These are phyloP conservation scores for Menidia menidia DNA, from an alignment of 2,797 vertebrate species.

Conservation along the genomic window DNA sequence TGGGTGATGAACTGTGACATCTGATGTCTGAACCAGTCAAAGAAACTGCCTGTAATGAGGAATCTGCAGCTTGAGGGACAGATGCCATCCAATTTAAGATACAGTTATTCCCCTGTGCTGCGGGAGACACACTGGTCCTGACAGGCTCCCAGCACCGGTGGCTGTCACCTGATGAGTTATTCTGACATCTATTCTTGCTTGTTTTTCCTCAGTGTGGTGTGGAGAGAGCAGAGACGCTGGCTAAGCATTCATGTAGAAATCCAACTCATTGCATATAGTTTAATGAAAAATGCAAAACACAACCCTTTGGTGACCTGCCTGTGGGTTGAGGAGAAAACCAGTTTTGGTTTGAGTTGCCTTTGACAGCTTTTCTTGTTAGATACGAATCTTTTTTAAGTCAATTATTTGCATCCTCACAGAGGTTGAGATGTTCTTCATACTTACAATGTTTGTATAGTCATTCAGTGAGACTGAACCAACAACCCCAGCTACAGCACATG, in stretches of 20 bases:
- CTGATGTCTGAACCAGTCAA: constrained; percentile 81
- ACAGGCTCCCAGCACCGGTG: constrained; percentile 48
- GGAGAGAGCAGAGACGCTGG: constrained; percentile 12
- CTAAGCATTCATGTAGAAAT: constrained; percentile 18
- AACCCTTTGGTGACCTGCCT: constrained; percentile 11
- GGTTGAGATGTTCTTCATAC: no score
- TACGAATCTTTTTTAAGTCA: no score
- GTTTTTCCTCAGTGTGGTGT: constrained; percentile 32
- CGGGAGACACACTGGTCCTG: constrained; percentile 38
- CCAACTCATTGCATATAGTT: constrained; percentile 27
- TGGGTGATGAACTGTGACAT: constrained; percentile 82
- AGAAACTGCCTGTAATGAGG: constrained; percentile 81
- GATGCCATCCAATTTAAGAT: constrained; percentile 81
- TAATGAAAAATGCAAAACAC: constrained; percentile 18
- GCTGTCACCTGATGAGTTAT: constrained; percentile 56
- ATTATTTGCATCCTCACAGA: no score
- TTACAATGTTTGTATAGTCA: no score
- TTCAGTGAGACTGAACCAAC: no score
- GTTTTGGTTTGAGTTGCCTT: no score
- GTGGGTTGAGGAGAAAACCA: not conserved
- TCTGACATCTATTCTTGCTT: constrained; percentile 59
- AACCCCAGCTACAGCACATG: no score
- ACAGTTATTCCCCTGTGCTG: constrained; percentile 71
- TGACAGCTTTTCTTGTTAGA: no score
- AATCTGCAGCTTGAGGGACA: constrained; percentile 80